phyloP scores from a whole-genome alignment of 2,797 vertebrate species.

The Melanotaenia boesemani region DNA sequence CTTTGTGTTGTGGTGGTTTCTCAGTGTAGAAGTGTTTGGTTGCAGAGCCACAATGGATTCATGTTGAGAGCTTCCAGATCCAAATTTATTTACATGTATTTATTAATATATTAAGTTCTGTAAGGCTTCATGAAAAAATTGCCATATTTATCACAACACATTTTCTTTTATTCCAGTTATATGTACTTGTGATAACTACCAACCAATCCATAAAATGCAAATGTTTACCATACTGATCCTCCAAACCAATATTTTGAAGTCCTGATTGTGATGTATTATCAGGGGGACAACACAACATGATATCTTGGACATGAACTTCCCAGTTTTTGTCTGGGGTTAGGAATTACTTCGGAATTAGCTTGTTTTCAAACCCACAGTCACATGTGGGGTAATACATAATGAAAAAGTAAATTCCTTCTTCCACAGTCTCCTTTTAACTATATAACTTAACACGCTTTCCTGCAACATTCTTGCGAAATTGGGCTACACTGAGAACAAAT shows the following conservation, averaged over 20 bases:
- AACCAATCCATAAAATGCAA: not conserved
- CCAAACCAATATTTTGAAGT: no score
- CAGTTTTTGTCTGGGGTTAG: not conserved
- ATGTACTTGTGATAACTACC: not conserved
- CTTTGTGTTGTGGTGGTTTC: conserved; percentile 30
- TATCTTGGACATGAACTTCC: not conserved
- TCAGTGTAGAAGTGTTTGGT: conserved; percentile 59
- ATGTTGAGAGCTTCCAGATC: conserved; percentile 52
- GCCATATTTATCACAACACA: not conserved
- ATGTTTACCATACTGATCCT: not conserved
- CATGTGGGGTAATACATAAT: not conserved
- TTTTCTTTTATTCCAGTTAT: not conserved
- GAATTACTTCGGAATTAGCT: not conserved
- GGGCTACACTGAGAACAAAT: not conserved
- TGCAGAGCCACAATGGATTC: conserved; percentile 45
- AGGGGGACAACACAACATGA: not conserved
- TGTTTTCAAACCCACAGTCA: not conserved
- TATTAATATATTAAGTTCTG: not conserved
- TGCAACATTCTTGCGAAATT: not conserved
- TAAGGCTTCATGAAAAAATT: not conserved
- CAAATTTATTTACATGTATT: conserved; percentile 38
- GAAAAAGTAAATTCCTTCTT: conserved; percentile 6
- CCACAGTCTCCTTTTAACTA: not conserved
- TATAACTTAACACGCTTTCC: not conserved
- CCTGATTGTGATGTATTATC: no score